phyloP scores from a whole-genome alignment of 2,888 invertebrate species.

The Agapetus fuscipes region DNA sequence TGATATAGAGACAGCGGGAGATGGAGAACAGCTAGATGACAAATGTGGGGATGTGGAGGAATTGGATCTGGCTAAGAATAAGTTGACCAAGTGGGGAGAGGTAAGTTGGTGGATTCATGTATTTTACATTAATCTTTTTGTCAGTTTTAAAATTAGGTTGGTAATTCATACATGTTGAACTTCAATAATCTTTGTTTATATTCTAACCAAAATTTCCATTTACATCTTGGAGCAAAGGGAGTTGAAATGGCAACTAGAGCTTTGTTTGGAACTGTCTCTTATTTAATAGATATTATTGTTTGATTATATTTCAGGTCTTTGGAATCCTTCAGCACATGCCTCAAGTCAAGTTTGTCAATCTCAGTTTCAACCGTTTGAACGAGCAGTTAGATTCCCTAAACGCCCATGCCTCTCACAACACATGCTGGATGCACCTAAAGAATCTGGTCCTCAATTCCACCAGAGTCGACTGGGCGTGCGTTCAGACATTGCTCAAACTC shows the following conservation, averaged over 20 bases:
- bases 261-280: no score
- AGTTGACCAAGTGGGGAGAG: slow-evolving; percentile 81
- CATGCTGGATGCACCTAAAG: slow-evolving; percentile 51
- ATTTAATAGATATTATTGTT: no score
- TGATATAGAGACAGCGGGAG: slow-evolving; percentile 83
- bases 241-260: no score
- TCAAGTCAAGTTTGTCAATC: slow-evolving; percentile 79
- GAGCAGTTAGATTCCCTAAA: slow-evolving; percentile 55
- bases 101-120: slow-evolving; percentile 36
- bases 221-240: no score
- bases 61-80: slow-evolving; percentile 88
- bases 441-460: slow-evolving; percentile 84
- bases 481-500: slow-evolving; percentile 64
- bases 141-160: no score
- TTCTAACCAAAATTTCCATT: no score
- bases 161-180: no score
- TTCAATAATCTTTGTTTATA: no score
- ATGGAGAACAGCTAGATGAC: slow-evolving; percentile 65
- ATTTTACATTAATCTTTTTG: no score
- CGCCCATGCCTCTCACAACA: slow-evolving; percentile 31
- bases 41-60: slow-evolving; percentile 88
- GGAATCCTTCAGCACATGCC: slow-evolving; percentile 82
- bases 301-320: no score
- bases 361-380: slow-evolving; percentile 80
- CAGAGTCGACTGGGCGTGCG: slow-evolving; percentile 73